phyloP scores from a whole-genome alignment of 2,888 invertebrate genomes.

The Rambutsinella grinnellia region DNA sequence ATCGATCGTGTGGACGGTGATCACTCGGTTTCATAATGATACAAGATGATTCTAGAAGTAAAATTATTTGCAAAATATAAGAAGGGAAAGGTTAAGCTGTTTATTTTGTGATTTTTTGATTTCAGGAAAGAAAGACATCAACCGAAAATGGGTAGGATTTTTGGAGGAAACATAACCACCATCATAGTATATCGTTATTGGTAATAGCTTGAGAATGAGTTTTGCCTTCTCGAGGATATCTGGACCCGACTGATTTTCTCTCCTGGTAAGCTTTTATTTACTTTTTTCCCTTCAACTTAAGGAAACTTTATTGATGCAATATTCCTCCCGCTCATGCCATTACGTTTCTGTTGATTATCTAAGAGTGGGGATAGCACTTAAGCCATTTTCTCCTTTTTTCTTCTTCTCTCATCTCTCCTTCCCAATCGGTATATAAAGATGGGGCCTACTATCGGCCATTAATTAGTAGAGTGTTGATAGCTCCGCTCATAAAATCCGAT shows the following conservation, averaged over 20 bases:
- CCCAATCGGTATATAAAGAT: constrained; percentile 21
- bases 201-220: background rate
- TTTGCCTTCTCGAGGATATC: background rate
- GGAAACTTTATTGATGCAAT: constrained; percentile 51
- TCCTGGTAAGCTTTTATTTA: constrained; percentile 10
- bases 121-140: too few species aligned
- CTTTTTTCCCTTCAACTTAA: constrained; percentile 39
- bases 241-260: background rate
- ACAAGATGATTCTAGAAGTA: too few species aligned
- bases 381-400: background rate
- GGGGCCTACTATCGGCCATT: constrained; percentile 66
- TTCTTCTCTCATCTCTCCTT: background rate
- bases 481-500: constrained; percentile 63
- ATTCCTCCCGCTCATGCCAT: constrained; percentile 38
- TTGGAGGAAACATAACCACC: too few species aligned
- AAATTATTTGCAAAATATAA: too few species aligned
- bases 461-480: constrained; percentile 67
- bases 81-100: too few species aligned
- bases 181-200: background rate
- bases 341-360: constrained; percentile 14
- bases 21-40: too few species aligned
- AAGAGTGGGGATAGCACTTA: background rate
- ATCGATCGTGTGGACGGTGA: too few species aligned
- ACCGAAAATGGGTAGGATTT: background rate
- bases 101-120: too few species aligned